Conservation (phyloP, 2,797 vertebrate genomes). For the Sebastes vulpes region DNA sequence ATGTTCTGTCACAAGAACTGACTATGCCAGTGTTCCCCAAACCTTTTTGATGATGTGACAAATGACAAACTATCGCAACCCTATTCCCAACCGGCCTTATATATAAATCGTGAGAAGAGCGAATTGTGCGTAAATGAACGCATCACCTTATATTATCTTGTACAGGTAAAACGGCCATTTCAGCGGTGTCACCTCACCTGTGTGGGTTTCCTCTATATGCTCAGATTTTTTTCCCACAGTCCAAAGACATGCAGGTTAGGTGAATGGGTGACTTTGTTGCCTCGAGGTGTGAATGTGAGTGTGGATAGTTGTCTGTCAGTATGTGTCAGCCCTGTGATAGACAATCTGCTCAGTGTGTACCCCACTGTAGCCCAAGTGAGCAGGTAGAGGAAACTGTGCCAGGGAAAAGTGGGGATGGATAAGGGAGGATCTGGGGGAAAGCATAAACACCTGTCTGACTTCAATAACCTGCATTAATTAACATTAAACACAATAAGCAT, state of each 20-base stretch:
- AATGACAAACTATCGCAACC: no score
- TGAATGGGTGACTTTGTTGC: neutral
- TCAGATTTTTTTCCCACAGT: neutral
- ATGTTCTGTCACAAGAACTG: neutral
- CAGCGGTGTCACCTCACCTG: neutral
- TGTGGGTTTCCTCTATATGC: neutral
- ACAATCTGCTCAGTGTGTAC: neutral
- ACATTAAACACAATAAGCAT: neutral
- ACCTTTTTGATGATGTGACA: no score
- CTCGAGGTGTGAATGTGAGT: neutral
- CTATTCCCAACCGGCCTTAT: no score
- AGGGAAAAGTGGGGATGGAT: neutral
- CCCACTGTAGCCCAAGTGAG: neutral
- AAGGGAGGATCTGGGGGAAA: neutral
- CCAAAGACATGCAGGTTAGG: neutral
- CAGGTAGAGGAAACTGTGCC: neutral
- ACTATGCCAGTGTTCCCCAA: no score
- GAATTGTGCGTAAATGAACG: no score
- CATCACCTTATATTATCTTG: no score
- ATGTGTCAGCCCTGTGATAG: neutral
- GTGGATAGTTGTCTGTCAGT: neutral
- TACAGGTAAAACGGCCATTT: no score
- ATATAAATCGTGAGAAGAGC: no score
- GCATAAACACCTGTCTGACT: neutral
- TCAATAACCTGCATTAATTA: neutral